These are phyloP conservation scores for Monarcha castaneiventris DNA, from an alignment of 2,113 vertebrate genomes.

Conservation along the genomic window DNA sequence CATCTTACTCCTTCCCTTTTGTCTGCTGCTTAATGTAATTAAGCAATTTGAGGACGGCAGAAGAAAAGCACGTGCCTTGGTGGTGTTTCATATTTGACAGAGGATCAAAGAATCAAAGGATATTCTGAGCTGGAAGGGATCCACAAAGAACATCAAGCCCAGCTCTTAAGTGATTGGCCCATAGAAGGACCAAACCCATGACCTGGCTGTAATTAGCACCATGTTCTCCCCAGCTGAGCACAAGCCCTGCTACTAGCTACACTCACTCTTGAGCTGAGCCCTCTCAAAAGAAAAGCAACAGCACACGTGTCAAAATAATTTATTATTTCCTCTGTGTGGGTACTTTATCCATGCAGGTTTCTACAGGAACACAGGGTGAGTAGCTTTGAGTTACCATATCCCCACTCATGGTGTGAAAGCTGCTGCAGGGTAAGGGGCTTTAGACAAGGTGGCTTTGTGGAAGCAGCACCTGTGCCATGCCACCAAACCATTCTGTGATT, in stretches of 20 bases:
- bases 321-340: slow-evolving; percentile 64
- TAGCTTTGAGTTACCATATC: background rate
- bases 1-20: background rate
- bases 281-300: background rate
- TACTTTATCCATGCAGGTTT: background rate
- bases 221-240: background rate
- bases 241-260: background rate
- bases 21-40: background rate
- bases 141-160: background rate
- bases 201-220: background rate
- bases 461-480: background rate
- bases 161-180: background rate
- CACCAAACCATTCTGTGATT: background rate
- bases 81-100: background rate
- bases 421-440: background rate
- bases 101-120: background rate
- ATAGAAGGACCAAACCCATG: background rate
- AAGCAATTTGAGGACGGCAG: background rate
- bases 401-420: background rate
- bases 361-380: background rate
- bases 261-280: background rate
- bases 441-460: background rate
- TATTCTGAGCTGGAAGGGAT: background rate
- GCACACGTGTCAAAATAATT: slow-evolving; percentile 66
- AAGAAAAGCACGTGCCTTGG: background rate